Percentiles rank a stretch among this genome's conserved stretches.
phyloP scores from a whole-genome alignment of 2,113 vertebrate genomes.

The Thunnus thynnus region DNA sequence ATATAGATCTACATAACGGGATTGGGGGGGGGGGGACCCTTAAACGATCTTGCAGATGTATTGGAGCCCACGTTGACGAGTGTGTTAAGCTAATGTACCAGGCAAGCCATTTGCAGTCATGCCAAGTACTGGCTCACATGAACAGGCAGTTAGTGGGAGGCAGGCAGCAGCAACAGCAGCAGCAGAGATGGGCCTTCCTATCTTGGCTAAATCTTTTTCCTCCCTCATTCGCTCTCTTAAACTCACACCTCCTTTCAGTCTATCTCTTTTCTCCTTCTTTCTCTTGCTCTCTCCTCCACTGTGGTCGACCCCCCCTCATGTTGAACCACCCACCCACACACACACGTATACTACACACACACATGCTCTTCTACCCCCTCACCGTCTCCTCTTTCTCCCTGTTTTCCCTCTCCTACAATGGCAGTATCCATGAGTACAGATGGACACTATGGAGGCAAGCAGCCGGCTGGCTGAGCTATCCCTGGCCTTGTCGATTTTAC shows the following conservation, averaged over 20 bases:
- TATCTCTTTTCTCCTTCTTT: slow-evolving; percentile 42
- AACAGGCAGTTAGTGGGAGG: slow-evolving; percentile 81
- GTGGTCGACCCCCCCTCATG: slow-evolving; percentile 47
- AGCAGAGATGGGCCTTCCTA: slow-evolving; percentile 70
- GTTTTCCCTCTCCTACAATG: slow-evolving; percentile 43
- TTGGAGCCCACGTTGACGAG: slow-evolving; percentile 56
- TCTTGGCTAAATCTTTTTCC: slow-evolving; percentile 63
- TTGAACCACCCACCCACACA: slow-evolving; percentile 52
- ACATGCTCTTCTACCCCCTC: slow-evolving; percentile 47
- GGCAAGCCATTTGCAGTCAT: slow-evolving; percentile 76
- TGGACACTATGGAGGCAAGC: slow-evolving; percentile 61
- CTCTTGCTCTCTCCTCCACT: slow-evolving; percentile 38
- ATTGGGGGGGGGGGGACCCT: not conserved
- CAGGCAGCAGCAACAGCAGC: slow-evolving; percentile 64
- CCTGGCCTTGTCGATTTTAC: slow-evolving; percentile 72
- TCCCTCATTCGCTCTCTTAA: slow-evolving; percentile 61
- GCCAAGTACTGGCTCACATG: slow-evolving; percentile 73
- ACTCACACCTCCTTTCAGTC: slow-evolving; percentile 61
- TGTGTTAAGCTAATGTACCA: slow-evolving; percentile 62
- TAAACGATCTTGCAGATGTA: slow-evolving; percentile 57
- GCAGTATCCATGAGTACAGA: slow-evolving; percentile 54
- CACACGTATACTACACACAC: slow-evolving; percentile 16
- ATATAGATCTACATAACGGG: slow-evolving; percentile 9
- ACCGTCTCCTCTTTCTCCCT: slow-evolving; percentile 36
- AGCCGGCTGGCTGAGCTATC: slow-evolving; percentile 56